These are phyloP conservation scores for Phacellophora camtschatica DNA, from an alignment of 30 jellyfish, hydroid and myxozoan species.

Conservation along the genomic window DNA sequence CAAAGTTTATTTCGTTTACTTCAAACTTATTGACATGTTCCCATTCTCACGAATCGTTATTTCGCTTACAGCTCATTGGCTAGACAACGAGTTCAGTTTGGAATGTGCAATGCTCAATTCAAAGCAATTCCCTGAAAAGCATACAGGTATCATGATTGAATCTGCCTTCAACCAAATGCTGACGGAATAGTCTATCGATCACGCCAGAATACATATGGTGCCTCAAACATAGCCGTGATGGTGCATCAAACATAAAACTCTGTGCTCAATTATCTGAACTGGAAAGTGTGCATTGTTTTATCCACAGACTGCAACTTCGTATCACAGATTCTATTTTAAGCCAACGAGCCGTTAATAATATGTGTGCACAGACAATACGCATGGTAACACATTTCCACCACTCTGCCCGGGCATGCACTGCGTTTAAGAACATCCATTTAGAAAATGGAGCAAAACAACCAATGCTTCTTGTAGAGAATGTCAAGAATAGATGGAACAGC, in stretches of 20 bases:
- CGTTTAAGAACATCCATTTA: conserved; percentile 62
- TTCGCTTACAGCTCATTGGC: conserved; percentile 61
- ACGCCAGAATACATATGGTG: conserved; percentile 52
- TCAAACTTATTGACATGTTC: conserved; percentile 80
- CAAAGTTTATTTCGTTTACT: conserved; percentile 52
- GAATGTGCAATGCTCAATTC: conserved; percentile 56
- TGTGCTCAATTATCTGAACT: conserved; percentile 43
- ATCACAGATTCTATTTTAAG: conserved; percentile 31
- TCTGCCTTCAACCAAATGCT: conserved; percentile 47
- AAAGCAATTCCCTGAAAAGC: conserved; percentile 65
- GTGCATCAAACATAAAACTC: conserved; percentile 67
- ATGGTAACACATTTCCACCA: conserved; percentile 72
- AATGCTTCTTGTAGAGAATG: conserved; percentile 36
- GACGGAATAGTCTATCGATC: conserved; percentile 50
- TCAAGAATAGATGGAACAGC: too few relatives aligned
- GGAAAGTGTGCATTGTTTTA: conserved; percentile 59
- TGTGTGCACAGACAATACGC: conserved; percentile 40
- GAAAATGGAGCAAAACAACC: conserved; percentile 58
- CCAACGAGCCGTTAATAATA: conserved; percentile 61
- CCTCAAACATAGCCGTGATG: conserved; percentile 77
- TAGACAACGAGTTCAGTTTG: conserved; percentile 39
- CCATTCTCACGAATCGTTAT: conserved; percentile 66
- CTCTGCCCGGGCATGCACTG: conserved; percentile 70
- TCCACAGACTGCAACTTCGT: conserved; percentile 46
- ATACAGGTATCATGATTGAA: conserved; percentile 48